Conservation (phyloP, 2,888 invertebrate genomes). For the Nesidiocoris tenuis region DNA sequence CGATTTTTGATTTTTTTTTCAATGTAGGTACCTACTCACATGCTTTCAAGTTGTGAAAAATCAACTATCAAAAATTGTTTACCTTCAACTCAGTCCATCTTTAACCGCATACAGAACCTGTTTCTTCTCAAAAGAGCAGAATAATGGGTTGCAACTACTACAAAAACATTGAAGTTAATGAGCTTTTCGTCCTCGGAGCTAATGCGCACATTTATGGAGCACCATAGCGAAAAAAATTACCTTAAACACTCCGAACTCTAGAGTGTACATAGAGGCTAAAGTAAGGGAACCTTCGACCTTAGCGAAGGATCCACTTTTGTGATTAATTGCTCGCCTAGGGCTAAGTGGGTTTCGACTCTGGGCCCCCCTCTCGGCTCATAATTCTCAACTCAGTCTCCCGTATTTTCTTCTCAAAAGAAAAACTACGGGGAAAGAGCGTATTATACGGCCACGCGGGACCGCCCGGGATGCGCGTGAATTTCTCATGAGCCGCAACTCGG, state of each 20-base stretch:
- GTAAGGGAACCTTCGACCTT: background rate
- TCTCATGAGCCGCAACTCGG: background rate
- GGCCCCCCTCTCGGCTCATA: background rate
- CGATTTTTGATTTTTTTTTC: no score
- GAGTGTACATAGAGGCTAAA: background rate
- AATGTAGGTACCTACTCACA: no score
- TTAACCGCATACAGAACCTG: no score
- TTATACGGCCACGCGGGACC: background rate
- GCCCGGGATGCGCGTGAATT: background rate
- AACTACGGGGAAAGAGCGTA: background rate
- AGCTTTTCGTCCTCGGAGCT: no score
- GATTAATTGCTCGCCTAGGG: background rate
- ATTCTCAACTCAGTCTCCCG: background rate
- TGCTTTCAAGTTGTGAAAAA: no score
- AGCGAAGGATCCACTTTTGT: background rate
- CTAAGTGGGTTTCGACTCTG: background rate
- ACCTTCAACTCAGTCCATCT: no score
- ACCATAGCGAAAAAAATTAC: background rate
- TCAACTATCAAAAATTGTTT: no score
- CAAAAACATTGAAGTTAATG: no score
- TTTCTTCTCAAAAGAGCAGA: no score
- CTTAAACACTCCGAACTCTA: background rate
- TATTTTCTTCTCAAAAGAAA: background rate
- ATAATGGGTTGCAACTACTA: no score
- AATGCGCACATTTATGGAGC: background rate